Percentiles rank a stretch among this genome's conserved stretches.
Evolutionary conservation across 2,888 invertebrate genomes (phyloP).

Genomic region (Trilocha varians): DNA sequence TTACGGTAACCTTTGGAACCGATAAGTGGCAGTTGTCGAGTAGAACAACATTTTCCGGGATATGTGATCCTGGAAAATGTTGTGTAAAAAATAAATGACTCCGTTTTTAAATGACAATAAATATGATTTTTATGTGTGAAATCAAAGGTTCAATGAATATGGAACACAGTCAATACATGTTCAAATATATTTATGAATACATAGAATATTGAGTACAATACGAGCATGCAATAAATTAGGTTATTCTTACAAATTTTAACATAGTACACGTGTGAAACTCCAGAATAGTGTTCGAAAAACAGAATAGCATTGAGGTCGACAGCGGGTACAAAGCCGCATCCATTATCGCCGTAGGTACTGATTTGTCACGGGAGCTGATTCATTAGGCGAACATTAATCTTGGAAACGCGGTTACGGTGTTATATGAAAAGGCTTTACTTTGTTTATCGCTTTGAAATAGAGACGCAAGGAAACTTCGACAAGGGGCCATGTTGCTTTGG

Average conservation of each 20-base stretch:
- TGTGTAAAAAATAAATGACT: too few relatives aligned
- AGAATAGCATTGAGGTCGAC: background rate
- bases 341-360: conserved; percentile 35
- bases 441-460: conserved; percentile 24
- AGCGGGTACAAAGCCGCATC: conserved; percentile 21
- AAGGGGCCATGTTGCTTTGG: background rate
- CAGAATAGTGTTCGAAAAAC: background rate
- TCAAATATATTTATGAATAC: too few relatives aligned
- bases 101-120: too few relatives aligned
- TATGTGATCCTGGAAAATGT: too few relatives aligned
- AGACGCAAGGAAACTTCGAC: background rate
- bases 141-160: too few relatives aligned
- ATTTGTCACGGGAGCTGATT: conserved; percentile 63
- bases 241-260: background rate
- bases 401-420: conserved; percentile 32
- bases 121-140: too few relatives aligned
- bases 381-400: conserved; percentile 60
- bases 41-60: too few relatives aligned
- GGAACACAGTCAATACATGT: too few relatives aligned
- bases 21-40: too few relatives aligned
- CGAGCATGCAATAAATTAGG: background rate
- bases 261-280: background rate
- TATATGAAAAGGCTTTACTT: conserved; percentile 39
- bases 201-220: too few relatives aligned
- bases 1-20: too few relatives aligned